These are phyloP conservation scores for Lepisosteus oculatus DNA, from an alignment of 2,113 vertebrate species.

Conservation along the genomic window DNA sequence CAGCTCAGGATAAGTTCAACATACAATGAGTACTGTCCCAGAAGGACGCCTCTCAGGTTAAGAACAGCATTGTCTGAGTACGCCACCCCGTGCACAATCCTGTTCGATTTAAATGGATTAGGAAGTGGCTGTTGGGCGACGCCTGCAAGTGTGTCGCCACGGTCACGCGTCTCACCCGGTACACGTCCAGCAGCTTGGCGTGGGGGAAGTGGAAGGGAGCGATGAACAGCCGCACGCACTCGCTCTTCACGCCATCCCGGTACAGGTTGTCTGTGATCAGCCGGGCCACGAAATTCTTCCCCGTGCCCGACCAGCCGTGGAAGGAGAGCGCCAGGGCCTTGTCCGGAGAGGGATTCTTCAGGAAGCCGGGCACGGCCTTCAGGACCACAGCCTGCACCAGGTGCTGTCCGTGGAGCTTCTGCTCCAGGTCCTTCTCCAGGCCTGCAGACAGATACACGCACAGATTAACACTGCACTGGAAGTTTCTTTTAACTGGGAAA, in stretches of 20 bases:
- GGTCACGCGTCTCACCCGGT: slow-evolving; percentile 75
- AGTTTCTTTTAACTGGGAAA: too few species aligned
- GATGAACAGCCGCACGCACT: slow-evolving; percentile 83
- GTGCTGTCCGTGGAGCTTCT: slow-evolving; percentile 87
- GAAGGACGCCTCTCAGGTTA: too few species aligned
- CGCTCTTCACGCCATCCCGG: slow-evolving; percentile 78
- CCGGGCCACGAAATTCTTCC: slow-evolving; percentile 91
- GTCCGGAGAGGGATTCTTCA: slow-evolving; percentile 64
- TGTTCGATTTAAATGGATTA: too few species aligned
- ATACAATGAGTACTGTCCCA: too few species aligned
- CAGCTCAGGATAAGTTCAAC: too few species aligned
- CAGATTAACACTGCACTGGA: too few species aligned
- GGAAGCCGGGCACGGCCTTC: slow-evolving; percentile 67
- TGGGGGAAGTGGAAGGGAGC: slow-evolving; percentile 89
- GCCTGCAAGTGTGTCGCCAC: too few species aligned
- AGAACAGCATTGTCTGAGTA: too few species aligned
- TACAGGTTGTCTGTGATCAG: slow-evolving; percentile 85
- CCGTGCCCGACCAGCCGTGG: slow-evolving; percentile 93
- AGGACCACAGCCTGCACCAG: slow-evolving; percentile 74
- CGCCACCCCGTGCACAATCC: too few species aligned
- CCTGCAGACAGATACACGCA: slow-evolving; percentile 54
- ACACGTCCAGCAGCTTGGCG: slow-evolving; percentile 70
- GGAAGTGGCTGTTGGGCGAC: background rate
- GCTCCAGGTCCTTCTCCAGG: slow-evolving; percentile 69
- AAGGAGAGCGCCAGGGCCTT: slow-evolving; percentile 87